Base-by-base conservation (phyloP, 2,797 vertebrate genomes). In the Coregonus suidteri region DNA sequence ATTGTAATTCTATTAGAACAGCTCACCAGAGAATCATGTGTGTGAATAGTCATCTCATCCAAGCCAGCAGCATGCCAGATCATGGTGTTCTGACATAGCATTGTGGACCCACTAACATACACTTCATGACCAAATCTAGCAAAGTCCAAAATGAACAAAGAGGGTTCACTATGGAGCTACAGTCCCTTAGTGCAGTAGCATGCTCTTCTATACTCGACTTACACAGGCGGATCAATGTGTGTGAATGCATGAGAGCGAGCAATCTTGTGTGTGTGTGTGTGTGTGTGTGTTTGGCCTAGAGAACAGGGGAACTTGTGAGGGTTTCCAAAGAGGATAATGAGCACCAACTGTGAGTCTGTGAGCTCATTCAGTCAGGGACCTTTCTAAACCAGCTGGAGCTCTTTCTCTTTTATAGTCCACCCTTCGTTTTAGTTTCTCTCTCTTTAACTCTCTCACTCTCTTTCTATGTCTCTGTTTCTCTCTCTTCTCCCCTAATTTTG, bases 281-380 rank as follows among this genome's bases (percentile, higher is more conserved):
- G 41, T 47, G 41, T 47, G 9, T 11, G 41, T 47, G 9, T 47
- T 53, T 78, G 79, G 81, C 74, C 76, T 52, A 72, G 56, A 85
- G 76, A 89, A 79, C 81, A 81, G 73, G 76, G 75, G 75, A 83
- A 75, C 72, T 77, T 84, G 75, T 86, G 85, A 74, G 74, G 74
- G 77, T 76, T 83, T 53, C 51, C 67, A 73, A 82, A 70, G 70
- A 66, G 74, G 62, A 65, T 89, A 87, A 89, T 87, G 75, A 81
- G 88, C 83, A 82, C 87, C 81, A 82, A 88, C 84, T 86, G 85
- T 81, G 83, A 81, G 56, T 83, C 77, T 65, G 74, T 86, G 77
- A 86, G 75, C 78, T 90, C 78, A 83, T 88, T 88, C 74, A 82
- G 80, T 47, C 41, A 13, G 41, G 9, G 41, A 47, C 41, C 41